Evolutionary conservation across 1,140 invertebrate species (phyloP), one percentile per base, ranked within the genome.

Genomic region (Octopus bimaculoides): DNA sequence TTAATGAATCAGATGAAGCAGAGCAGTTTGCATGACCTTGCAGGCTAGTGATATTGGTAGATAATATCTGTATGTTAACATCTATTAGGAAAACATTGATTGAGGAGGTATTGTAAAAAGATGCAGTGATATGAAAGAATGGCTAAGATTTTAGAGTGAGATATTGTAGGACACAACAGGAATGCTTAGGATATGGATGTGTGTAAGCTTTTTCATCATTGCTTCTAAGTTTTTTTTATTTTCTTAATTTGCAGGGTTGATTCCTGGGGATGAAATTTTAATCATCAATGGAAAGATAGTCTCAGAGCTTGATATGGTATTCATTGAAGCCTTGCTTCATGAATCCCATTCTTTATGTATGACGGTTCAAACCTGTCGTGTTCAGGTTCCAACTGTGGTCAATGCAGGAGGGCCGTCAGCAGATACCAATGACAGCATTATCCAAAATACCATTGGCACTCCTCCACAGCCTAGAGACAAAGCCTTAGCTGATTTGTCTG

Each of bases 261-360:
- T 97, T 88, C 97, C 98, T 91, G 95, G 96, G 84, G 97, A 99
- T 91, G 97, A 99, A 91, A 98, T 99, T 89, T 96, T 99, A 93
- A 96, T 99, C 85, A 98, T 99, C 90, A 99, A 99, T 91, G 96
- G 97, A 82, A 96, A 97, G 82, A 96, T 98, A 87, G 97, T 99
- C 73, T 96, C 95, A 82, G 97, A 98, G 91, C 92, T 99, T 91
- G 97, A 99, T 92, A 99, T 99, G 97, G 98, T 99, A 95, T 98
- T 97, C 92, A 93, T 99, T 87, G 97, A 98, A 90, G 90, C 88
- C 94, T 94, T 98, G 56, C 92, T 99, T 80, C 96, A 98, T 91
- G 97, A 98, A 90, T 97, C 98, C 88, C 92, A 96, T 56, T 94
- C 95, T 53, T 92, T 99, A n/a, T 97, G 96, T 91, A 96, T 98